Evolutionary conservation across 2,113 vertebrate genomes (phyloP), one percentile per base, ranked within the genome.

Genomic region (Leuciscus idus): DNA sequence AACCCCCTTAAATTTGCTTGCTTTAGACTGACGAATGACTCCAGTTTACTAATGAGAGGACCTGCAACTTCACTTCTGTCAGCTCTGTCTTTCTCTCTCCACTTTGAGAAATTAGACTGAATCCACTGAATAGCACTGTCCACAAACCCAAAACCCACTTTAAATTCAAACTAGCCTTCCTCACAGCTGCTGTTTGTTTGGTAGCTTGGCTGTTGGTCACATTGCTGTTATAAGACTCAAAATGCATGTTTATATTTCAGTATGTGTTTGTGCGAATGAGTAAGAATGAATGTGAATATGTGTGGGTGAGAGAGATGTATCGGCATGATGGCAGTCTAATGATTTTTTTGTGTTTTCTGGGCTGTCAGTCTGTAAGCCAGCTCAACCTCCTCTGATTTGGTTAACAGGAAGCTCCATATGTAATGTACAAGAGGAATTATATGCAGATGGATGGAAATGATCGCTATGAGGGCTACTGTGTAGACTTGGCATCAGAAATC

Each of bases 361-460:
- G 61, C 46, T 48, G 23, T 26, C 23, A 21, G 75, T 43, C 26
- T 81, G 50, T 46, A 36, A 66, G 39, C 36, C 43, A 36, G 89
- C 93, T 90, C 89, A 91, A 91, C 92, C 85, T 92, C 91, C 91
- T 92, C 85, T 94, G 1, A 93, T 95, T 93, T 92, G 91, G 95
- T 92, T 97, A 95, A 95, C 97, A 99, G 98, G 98, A 99, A 97
- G 97, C 98, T 86, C 98, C 98, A 36, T 99, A 99, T 92, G 98
- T 99, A 92, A 99, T 99, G 98, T 97, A 97, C 95, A 99, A 99
- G 95, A 98, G 98, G 96, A 98, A 98, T 93, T 96, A 96, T 95
- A 96, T 98, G 91, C 96, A 97, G 94, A 85, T 96, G 94, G 98
- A 98, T 88, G 98, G 98, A 92, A 99, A 99, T 96, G 98, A 99